These are phyloP conservation scores for Microctenopoma steveboyesi DNA, from an alignment of 2,797 vertebrate species.

Conservation along the genomic window DNA sequence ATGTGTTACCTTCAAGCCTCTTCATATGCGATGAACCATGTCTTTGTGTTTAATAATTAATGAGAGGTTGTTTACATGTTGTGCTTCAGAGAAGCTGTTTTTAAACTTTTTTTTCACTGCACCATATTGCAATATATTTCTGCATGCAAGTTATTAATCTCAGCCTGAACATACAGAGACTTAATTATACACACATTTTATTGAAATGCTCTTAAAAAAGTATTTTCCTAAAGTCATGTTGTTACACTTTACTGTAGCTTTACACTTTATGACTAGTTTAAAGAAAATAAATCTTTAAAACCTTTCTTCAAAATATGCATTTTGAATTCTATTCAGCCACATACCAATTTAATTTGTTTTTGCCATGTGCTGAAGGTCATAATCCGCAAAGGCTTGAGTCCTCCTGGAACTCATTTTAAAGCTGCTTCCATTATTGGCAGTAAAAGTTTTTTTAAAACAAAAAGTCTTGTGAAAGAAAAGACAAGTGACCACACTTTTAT, in stretches of 20 bases:
- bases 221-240: neutral
- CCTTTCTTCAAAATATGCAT: neutral
- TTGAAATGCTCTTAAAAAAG: neutral
- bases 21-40: slow-evolving; percentile 25
- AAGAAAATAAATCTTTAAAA: slow-evolving; percentile 12
- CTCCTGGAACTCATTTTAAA: slow-evolving; percentile 7
- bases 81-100: slow-evolving; percentile 52
- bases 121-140: slow-evolving; percentile 32
- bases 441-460: slow-evolving; percentile 13
- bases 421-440: neutral
- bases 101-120: slow-evolving; percentile 41
- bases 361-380: slow-evolving; percentile 8
- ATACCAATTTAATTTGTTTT: slow-evolving; percentile 8
- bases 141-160: slow-evolving; percentile 27
- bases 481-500: slow-evolving; percentile 22
- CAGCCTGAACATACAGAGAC: slow-evolving; percentile 17
- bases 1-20: slow-evolving; percentile 48
- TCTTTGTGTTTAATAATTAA: slow-evolving; percentile 59
- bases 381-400: slow-evolving; percentile 9
- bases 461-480: slow-evolving; percentile 24
- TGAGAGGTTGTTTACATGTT: slow-evolving; percentile 60
- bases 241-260: slow-evolving; percentile 7
- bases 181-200: slow-evolving; percentile 16
- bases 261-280: neutral
- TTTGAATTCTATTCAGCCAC: slow-evolving; percentile 22